Evolutionary conservation across 2,888 invertebrate species (phyloP), one percentile per base, ranked within the genome.

Genomic region (Drosophila percnosoma): DNA sequence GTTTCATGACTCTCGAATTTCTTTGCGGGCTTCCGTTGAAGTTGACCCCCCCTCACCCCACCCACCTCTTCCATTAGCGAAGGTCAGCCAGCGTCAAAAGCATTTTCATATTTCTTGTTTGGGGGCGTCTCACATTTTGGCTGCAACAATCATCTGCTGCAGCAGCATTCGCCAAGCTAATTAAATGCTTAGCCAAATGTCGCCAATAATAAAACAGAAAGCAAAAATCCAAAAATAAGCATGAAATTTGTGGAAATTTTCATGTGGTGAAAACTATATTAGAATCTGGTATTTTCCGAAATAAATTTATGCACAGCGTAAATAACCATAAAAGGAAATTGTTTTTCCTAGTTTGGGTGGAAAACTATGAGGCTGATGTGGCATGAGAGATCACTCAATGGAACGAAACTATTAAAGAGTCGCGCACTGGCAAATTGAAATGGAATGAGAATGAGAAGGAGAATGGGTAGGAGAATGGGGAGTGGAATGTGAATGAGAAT

Each of bases 1-100:
- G 78, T 67, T 78, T 49, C 42, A 21, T 15, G 38, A n/a, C 21
- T 57, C 27, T 42, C 31, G 15, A 78, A 49, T 74, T 70, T 78
- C 75, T 74, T 74, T 73, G 62, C 59, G 77, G 80, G 89, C 87
- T 87, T 87, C 90, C 76, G 87, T 90, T 89, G 88, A 80, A 80
- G 82, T 75, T 78, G 21, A 0, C 1, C 0, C 6, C 3, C 11
- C 6, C 21, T 2, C 0, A 3, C 13, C n/a, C 3, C 2, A n/a
- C 0, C 27, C 27, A 2, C 3, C 38, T 27, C 68, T 42, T 45
- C 57, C 54, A 61, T 40, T 52, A 48, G 55, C 63, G 87, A 84
- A 84, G 89, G 83, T 84, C 83, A 87, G 54, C 65, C 2, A 54
- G 71, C 84, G 81, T 68, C 78, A 89, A 89, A 64, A 76, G 84